Base-by-base conservation (phyloP, 1,140 invertebrate species). In the Lepidurus apus region DNA sequence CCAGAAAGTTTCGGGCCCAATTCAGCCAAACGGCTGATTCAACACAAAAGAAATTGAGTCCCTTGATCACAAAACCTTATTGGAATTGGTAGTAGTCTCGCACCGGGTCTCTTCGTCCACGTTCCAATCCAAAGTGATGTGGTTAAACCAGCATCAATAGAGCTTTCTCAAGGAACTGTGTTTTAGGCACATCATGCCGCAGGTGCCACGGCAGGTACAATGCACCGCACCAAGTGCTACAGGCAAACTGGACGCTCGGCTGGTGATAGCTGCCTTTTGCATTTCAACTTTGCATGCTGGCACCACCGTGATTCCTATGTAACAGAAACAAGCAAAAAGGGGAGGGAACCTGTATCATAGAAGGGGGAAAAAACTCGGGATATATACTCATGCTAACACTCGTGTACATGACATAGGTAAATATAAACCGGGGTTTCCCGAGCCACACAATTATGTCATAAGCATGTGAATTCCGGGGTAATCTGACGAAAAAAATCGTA, bases 141-240 rank as follows among this genome's bases (percentile, higher is more conserved):
- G 53, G 17, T 65, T 65, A n/a, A 7, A 21, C 53, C 13, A 65
- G 53, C 53, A 65, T 65, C 53, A 65, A 65, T 65, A 13, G 53
- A 65, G 53, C 53, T 65, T 65, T 65, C 53, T 65, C 53, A 65
- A 65, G 53, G 53, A 65, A 65, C 53, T 65, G 53, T 65, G 53
- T 65, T 65, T 65, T n/a, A 65, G 53, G 53, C 53, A 65, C 53
- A 65, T 65, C 53, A 65, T 65, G 53, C 53, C 53, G 53, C 17
- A 65, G 53, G 53, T 65, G 53, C 53, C 53, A 65, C 53, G 53
- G 0, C 53, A 65, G 53, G 53, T 65, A 65, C 53, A 65, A 65
- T 65, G 53, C 53, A 65, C 53, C 53, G 21, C 53, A 65, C 53
- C 53, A 65, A 65, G 13, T 65, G 53, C 53, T 65, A 65, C n/a